Evolutionary conservation across 2,888 invertebrate genomes (phyloP).

Genomic region (Galerucella calmariensis): DNA sequence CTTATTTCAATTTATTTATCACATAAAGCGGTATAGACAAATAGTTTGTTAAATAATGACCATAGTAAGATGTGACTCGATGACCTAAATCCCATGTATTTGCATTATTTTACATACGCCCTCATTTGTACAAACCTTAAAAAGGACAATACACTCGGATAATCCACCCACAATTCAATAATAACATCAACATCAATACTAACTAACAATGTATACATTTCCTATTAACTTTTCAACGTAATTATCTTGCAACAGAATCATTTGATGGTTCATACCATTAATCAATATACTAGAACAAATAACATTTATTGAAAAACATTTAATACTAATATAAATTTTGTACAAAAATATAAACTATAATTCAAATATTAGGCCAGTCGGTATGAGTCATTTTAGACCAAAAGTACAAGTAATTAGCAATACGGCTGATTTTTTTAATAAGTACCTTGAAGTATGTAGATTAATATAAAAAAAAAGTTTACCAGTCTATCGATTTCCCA

Average conservation of each 20-base stretch:
- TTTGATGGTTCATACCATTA: slow-evolving; percentile 8
- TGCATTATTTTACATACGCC: slow-evolving; percentile 12
- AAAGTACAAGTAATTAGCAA: no score
- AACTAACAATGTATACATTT: slow-evolving; percentile 31
- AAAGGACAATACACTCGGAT: slow-evolving; percentile 23
- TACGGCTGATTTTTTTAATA: no score
- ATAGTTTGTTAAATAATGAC: background rate
- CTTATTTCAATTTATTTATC: no score
- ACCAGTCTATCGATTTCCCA: no score
- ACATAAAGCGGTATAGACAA: background rate
- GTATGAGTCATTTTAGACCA: no score
- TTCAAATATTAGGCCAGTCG: no score
- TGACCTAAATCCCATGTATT: slow-evolving; percentile 16
- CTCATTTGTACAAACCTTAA: slow-evolving; percentile 17
- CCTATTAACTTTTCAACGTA: slow-evolving; percentile 23
- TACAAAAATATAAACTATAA: no score
- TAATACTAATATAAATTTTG: background rate
- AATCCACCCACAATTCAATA: slow-evolving; percentile 27
- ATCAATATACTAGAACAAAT: background rate
- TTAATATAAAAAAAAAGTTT: no score
- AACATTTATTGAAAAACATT: background rate
- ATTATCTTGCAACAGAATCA: slow-evolving; percentile 28
- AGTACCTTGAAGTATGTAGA: no score
- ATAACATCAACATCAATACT: slow-evolving; percentile 17
- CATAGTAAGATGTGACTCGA: slow-evolving; percentile 10